Evolutionary conservation across 2,113 vertebrate genomes (phyloP).

Genomic region (Nicator chloris): DNA sequence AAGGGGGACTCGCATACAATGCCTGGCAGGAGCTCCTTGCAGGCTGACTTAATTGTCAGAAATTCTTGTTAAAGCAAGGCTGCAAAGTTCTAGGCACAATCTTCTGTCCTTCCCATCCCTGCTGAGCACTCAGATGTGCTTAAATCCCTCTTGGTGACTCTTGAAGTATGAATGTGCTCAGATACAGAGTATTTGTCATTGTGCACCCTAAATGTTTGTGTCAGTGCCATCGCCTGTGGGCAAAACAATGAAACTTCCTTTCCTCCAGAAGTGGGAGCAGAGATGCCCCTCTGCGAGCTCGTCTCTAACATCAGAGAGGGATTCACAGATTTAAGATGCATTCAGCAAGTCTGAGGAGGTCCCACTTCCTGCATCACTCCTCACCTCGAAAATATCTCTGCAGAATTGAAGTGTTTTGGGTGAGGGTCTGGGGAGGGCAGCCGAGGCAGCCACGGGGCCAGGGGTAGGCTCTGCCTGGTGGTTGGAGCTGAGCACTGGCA

Average conservation of each 20-base stretch:
- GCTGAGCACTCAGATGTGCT: background rate
- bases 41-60: background rate
- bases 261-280: background rate
- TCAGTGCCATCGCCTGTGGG: background rate
- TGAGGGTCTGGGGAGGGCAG: rapidly evolving
- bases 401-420: rapidly evolving
- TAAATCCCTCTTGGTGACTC: background rate
- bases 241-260: background rate
- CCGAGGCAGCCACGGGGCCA: rapidly evolving
- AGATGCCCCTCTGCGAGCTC: background rate
- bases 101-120: background rate
- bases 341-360: background rate
- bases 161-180: background rate
- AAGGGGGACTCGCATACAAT: background rate
- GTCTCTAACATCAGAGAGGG: background rate
- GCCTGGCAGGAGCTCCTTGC: background rate
- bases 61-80: background rate
- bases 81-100: background rate
- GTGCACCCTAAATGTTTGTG: background rate
- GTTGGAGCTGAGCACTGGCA: background rate
- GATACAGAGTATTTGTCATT: background rate
- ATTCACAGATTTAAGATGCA: background rate
- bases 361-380: background rate
- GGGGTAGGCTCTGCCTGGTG: background rate
- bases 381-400: background rate